Percentiles rank a stretch among this genome's conserved stretches.
These are phyloP conservation scores for Clamator glandarius DNA, from an alignment of 2,797 vertebrate species.

Conservation along the genomic window DNA sequence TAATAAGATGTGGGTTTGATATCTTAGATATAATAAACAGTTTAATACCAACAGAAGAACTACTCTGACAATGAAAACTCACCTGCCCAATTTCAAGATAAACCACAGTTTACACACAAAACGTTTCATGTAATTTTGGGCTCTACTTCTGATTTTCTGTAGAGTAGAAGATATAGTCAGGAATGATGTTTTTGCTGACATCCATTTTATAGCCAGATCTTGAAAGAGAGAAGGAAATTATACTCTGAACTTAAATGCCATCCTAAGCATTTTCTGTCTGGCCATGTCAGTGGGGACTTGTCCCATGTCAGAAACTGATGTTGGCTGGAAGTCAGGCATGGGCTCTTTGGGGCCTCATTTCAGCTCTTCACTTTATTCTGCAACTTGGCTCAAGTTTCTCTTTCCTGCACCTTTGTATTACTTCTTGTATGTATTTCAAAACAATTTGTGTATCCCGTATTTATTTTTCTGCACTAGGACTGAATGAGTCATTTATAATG, in stretches of 20 bases:
- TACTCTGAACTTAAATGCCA: neutral
- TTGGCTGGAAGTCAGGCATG: neutral
- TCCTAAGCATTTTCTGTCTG: neutral
- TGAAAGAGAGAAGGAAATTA: neutral
- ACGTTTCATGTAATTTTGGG: neutral
- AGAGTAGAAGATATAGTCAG: neutral
- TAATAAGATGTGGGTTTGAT: neutral
- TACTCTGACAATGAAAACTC: neutral
- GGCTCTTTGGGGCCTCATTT: neutral
- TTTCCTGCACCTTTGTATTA: neutral
- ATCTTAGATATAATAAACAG: neutral
- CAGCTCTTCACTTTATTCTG: neutral
- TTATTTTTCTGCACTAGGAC: neutral
- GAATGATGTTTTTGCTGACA: rapidly evolving
- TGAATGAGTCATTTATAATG: neutral
- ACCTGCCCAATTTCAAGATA: neutral
- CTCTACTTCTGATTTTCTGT: neutral
- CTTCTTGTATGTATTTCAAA: neutral
- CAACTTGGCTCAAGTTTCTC: neutral
- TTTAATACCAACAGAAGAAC: neutral
- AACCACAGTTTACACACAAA: neutral
- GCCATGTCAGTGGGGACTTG: neutral
- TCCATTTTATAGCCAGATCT: neutral
- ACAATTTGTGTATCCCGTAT: neutral
- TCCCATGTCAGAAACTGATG: neutral